Evolutionary conservation across 2,888 invertebrate species (phyloP), one percentile per base, ranked within the genome.

Genomic region (Caenorhabditis sinica): DNA sequence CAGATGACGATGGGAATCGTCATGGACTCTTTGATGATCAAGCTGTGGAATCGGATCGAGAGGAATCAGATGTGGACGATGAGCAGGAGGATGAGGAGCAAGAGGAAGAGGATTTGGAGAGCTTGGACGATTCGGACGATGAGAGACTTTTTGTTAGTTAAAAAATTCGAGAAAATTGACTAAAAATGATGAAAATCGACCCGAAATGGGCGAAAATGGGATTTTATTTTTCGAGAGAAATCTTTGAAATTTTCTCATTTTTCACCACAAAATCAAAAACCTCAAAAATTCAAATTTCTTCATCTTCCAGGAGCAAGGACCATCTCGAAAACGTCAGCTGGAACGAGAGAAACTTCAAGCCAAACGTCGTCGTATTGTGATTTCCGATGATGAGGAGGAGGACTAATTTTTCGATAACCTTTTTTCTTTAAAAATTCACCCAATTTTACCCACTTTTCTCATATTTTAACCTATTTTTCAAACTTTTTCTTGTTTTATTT

Each of bases 321-420:
- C 69, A 17, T 53, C 53, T 17, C 43, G 68, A 71, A 77, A 77
- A 25, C 72, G 72, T 2, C 72, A 60, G 25, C 65, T 28, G 25
- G 63, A 61, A 28, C 53, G 63, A 11, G 23, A 51, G 11, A 36
- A 49, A 40, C 53, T 60, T 11, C 61, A 69, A 13, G 66, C 73
- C 60, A 81, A 81, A 73, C 68, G 72, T 0, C 71, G 75, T 17
- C 25, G 56, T 8, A 82, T 82, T n/a, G 71, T 82, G 20, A 53
- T 82, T 25, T 82, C 82, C n/a, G 82, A 82, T 33, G 80, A 81
- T 15, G 82, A 82, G 40, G 82, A 82, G 6, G 69, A 71, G 0
- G 45, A 71, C 9, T 65, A n/a, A 65, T 17, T 61, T 43, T 25
- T 63, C n/a, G 23, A 60, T n/a, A 1, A 33, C 40, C 43, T 43